Evolutionary conservation across 2,797 vertebrate genomes (phyloP).

Genomic region (Pangasius krempfi): DNA sequence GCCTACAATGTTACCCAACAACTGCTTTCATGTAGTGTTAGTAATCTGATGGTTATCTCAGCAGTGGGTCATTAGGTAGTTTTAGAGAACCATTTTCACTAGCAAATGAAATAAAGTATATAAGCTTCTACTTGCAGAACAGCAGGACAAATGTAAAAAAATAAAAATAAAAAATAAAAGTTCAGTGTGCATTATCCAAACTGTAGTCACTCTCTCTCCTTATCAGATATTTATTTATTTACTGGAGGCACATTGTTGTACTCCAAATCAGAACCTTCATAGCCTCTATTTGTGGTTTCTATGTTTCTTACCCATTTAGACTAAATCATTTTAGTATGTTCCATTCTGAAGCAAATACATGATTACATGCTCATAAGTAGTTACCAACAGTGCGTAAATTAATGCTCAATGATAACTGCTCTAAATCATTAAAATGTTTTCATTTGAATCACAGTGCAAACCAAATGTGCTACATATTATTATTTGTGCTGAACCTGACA

Average conservation of each 20-base stretch:
- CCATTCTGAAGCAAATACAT: no score
- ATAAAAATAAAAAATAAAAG: no score
- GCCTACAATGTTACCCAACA: not conserved
- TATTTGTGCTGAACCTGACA: not conserved
- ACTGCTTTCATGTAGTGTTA: not conserved
- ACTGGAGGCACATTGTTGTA: not conserved
- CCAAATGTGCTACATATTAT: not conserved
- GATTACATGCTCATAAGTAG: not conserved
- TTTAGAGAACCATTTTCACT: not conserved
- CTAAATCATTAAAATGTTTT: not conserved
- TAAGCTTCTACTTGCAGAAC: not conserved
- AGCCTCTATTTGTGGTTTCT: no score
- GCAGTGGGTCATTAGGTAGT: not conserved
- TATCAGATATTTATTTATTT: not conserved
- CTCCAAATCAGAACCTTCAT: not conserved
- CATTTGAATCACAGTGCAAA: not conserved
- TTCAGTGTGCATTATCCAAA: not conserved
- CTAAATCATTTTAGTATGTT: no score
- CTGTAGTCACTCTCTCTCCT: not conserved
- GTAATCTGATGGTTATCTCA: not conserved
- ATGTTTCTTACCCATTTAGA: no score
- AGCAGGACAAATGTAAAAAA: no score
- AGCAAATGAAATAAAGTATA: not conserved
- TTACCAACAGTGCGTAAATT: not conserved
- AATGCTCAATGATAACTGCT: not conserved